These are phyloP conservation scores for Pangasius krempfi DNA, from an alignment of 2,797 vertebrate genomes.

Conservation along the genomic window DNA sequence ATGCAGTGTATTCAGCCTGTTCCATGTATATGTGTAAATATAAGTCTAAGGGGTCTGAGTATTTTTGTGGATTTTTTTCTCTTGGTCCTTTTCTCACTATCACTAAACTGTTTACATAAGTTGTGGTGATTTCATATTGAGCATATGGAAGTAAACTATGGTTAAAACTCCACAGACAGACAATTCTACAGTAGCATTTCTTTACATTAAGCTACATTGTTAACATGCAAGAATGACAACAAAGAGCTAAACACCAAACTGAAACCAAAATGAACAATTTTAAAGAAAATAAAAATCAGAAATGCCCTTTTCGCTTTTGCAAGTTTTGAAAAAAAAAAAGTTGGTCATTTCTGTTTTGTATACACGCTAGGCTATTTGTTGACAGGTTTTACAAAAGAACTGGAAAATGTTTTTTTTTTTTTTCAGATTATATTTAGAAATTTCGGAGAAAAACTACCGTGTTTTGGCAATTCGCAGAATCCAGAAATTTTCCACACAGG, in stretches of 20 bases:
- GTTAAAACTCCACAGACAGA: not conserved
- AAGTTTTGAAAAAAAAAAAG: not conserved
- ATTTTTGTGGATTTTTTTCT: slow-evolving; percentile 62
- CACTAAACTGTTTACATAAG: slow-evolving; percentile 32
- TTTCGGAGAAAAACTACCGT: slow-evolving; percentile 25
- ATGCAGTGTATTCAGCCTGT: slow-evolving; percentile 64
- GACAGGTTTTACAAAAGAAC: slow-evolving; percentile 22
- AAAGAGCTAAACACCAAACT: not conserved
- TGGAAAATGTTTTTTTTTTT: slow-evolving; percentile 33
- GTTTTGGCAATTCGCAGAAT: slow-evolving; percentile 31
- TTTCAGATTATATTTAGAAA: not conserved
- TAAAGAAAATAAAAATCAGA: too few relatives aligned
- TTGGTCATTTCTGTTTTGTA: slow-evolving; percentile 41
- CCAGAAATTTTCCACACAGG: slow-evolving; percentile 32
- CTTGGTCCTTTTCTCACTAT: slow-evolving; percentile 6
- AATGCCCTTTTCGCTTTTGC: not conserved
- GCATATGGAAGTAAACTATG: not conserved
- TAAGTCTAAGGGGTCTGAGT: slow-evolving; percentile 55
- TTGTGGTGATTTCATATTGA: not conserved
- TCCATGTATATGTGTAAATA: slow-evolving; percentile 71
- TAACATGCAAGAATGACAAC: not conserved
- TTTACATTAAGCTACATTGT: not conserved
- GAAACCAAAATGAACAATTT: not conserved
- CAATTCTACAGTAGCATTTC: not conserved
- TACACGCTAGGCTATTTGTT: slow-evolving; percentile 13